phyloP scores from a whole-genome alignment of 2,888 invertebrate species.

The Rhingia campestris region DNA sequence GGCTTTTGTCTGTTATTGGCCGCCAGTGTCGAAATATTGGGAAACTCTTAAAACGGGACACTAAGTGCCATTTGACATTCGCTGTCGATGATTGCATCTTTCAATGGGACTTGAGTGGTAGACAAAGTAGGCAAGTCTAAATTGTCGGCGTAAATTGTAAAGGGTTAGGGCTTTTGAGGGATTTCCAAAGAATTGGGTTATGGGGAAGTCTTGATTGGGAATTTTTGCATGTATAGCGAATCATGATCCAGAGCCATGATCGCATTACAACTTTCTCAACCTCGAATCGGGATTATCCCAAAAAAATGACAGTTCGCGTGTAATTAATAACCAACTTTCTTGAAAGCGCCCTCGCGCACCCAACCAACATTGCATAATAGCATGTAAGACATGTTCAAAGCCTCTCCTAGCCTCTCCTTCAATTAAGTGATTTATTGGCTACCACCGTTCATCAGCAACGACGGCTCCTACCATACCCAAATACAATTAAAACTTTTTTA shows the following conservation, averaged over 20 bases:
- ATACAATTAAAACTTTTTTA: slow-evolving; percentile 21
- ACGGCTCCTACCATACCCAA: slow-evolving; percentile 14
- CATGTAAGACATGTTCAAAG: slow-evolving; percentile 1
- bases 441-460: background rate
- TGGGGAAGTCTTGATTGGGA: no score
- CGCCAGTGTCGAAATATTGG: slow-evolving; percentile 30
- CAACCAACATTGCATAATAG: slow-evolving; percentile 31
- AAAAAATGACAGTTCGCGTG: background rate
- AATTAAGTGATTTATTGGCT: slow-evolving; percentile 22
- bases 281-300: background rate
- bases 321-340: slow-evolving; percentile 4
- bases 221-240: no score
- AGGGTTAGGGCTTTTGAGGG: background rate
- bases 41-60: slow-evolving; percentile 29
- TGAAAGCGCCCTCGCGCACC: background rate
- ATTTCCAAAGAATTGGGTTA: no score
- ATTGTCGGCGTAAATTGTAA: background rate
- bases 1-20: background rate
- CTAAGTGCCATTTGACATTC: slow-evolving; percentile 48
- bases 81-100: slow-evolving; percentile 25
- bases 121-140: background rate
- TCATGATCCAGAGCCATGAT: background rate
- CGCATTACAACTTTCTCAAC: background rate
- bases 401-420: background rate
- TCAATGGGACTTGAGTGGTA: background rate